Evolutionary conservation across 2,888 invertebrate species (phyloP), one percentile per base, ranked within the genome.

Genomic region (Epinotia ramella): DNA sequence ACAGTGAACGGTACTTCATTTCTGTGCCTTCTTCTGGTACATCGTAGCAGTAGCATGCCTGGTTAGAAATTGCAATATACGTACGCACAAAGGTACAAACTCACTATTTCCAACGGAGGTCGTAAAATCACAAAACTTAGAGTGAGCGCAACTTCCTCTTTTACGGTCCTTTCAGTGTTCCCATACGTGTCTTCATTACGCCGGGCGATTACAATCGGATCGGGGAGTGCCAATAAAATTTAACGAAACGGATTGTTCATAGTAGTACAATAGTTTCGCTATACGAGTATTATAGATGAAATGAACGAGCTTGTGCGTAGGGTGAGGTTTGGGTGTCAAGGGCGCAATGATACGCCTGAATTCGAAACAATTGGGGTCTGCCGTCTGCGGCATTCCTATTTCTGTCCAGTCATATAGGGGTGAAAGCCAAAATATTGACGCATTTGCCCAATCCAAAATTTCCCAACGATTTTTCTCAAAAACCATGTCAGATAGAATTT

Each of bases 321-420:
- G 46, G 64, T 20, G 65, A 46, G 56, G 28, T 57, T 24, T 24
- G 56, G 53, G 65, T 67, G 66, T 62, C 67, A 67, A 73, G 73
- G 73, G 73, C 66, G 20, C 53, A 20, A 67, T 73, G 49, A 67
- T 60, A 62, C 33, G 33, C 16, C 12, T 73, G 66, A 73, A 59
- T 73, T 53, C 60, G 49, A 73, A 66, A 67, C 59, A 66, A 73
- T 73, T 73, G 40, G 33, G 70, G 49, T 62, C 28, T 11, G 13
- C 16, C 64, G 63, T 56, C 63, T 72, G 59, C 33, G 59, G 60
- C 73, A 20, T 67, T 67, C 40, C 73, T 67, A 73, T 73, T 66
- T 60, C 66, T 60, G 73, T 33, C 73, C 40, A 62, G 66, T 73
- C 73, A 67, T 66, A 73, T 16, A 40, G 24, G 64, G 18, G 71